Conservation (phyloP, 2,113 vertebrate genomes). For the Crotalus helleri region DNA sequence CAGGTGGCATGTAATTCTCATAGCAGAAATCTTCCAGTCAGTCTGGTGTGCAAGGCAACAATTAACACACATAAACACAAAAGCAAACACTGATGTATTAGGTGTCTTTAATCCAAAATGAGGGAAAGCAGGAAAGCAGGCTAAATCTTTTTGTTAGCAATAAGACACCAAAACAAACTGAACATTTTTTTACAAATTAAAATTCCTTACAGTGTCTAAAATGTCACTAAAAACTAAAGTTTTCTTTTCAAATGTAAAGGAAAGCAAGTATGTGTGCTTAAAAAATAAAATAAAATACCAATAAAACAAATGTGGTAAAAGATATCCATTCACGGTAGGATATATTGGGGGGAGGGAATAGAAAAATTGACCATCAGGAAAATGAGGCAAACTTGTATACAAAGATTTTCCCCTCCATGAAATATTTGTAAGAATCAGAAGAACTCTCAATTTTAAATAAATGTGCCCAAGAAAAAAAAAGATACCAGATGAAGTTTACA, state of each 20-base stretch:
- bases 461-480: neutral
- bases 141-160: slow-evolving; percentile 70
- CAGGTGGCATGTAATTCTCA: neutral
- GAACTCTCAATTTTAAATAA: neutral
- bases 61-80: slow-evolving; percentile 16
- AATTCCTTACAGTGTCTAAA: slow-evolving; percentile 58
- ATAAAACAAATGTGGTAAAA: slow-evolving; percentile 56
- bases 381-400: neutral
- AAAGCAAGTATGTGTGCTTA: neutral
- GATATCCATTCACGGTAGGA: slow-evolving; percentile 47
- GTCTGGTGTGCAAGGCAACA: neutral
- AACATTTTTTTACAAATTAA: slow-evolving; percentile 53
- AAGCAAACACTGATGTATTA: slow-evolving; percentile 35
- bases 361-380: slow-evolving; percentile 8
- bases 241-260: slow-evolving; percentile 36
- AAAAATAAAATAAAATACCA: slow-evolving; percentile 54
- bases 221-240: slow-evolving; percentile 59
- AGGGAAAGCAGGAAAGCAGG: slow-evolving; percentile 79
- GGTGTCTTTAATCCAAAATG: slow-evolving; percentile 82
- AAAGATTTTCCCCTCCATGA: neutral
- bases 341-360: slow-evolving; percentile 1
- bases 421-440: neutral
- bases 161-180: slow-evolving; percentile 56
- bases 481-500: neutral
- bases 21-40: neutral